Evolutionary conservation across 2,113 vertebrate species (phyloP).

Genomic region (Rhea pennata): DNA sequence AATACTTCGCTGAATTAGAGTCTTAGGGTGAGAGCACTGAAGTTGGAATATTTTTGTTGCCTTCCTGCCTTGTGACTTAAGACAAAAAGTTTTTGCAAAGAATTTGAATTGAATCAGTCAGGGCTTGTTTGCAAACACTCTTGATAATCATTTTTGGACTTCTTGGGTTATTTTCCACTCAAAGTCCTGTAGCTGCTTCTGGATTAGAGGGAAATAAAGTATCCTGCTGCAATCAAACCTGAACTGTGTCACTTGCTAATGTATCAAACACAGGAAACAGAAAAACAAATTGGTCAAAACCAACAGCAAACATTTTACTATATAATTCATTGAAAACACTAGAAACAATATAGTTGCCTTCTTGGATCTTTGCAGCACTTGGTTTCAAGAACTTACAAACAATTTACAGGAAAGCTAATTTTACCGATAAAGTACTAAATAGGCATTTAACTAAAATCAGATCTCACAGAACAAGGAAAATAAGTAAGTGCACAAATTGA

Average conservation of each 20-base stretch:
- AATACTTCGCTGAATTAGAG: neutral
- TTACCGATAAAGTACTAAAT: constrained; percentile 20
- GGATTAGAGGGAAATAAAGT: neutral
- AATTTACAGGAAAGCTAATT: neutral
- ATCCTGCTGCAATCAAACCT: neutral
- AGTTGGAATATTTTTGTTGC: neutral
- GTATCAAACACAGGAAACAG: neutral
- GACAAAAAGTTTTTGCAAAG: neutral
- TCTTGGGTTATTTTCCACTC: neutral
- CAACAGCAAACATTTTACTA: neutral
- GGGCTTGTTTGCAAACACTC: neutral
- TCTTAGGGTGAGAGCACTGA: neutral
- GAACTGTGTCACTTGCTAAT: neutral
- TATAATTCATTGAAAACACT: neutral
- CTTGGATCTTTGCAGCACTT: neutral
- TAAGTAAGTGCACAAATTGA: constrained; percentile 4
- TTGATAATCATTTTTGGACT: neutral
- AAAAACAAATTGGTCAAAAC: neutral
- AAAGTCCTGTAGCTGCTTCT: neutral
- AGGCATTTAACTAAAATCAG: constrained; percentile 58
- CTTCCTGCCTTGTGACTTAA: neutral
- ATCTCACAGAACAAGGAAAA: constrained; percentile 19
- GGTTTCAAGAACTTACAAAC: constrained; percentile 11
- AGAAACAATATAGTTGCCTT: no score
- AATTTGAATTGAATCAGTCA: neutral